These are phyloP conservation scores for Mesorhabditis spiculigera DNA, from an alignment of 2,888 invertebrate genomes.

Conservation along the genomic window DNA sequence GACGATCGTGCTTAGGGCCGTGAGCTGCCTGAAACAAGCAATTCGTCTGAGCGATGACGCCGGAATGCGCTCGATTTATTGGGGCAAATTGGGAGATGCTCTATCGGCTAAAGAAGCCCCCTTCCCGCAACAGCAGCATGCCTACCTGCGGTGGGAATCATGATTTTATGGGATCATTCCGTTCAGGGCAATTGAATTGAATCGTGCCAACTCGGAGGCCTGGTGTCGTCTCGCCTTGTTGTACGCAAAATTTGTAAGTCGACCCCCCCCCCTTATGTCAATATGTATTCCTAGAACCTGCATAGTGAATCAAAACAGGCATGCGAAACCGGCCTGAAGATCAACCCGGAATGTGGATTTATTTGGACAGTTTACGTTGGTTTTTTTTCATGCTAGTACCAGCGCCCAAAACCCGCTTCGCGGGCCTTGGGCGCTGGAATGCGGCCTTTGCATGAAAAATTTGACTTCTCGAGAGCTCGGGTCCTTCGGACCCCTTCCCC, in stretches of 20 bases:
- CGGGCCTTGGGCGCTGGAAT: too few relatives aligned
- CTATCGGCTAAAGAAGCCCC: background rate
- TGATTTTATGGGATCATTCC: background rate
- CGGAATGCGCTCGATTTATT: constrained; percentile 4
- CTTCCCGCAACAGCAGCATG: background rate
- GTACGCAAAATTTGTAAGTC: constrained; percentile 11
- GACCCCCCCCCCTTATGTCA: background rate
- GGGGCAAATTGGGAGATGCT: background rate
- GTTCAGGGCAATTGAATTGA: constrained; percentile 24
- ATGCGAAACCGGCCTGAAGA: constrained; percentile 26
- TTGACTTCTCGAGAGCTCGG: too few relatives aligned
- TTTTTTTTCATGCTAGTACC: background rate
- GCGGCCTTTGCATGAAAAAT: too few relatives aligned
- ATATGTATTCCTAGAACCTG: background rate
- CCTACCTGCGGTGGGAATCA: background rate
- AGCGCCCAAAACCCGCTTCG: too few relatives aligned
- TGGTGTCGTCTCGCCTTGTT: constrained; percentile 26
- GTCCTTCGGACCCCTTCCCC: too few relatives aligned
- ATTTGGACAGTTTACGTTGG: constrained; percentile 21
- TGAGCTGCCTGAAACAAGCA: constrained; percentile 1
- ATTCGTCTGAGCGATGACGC: background rate
- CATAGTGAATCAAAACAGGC: constrained; percentile 14
- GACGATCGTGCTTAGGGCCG: background rate
- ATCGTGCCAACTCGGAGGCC: constrained; percentile 28
- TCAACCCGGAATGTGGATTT: constrained; percentile 31